Conservation (phyloP, 2,888 invertebrate species). For the Ceriagrion tenellum region DNA sequence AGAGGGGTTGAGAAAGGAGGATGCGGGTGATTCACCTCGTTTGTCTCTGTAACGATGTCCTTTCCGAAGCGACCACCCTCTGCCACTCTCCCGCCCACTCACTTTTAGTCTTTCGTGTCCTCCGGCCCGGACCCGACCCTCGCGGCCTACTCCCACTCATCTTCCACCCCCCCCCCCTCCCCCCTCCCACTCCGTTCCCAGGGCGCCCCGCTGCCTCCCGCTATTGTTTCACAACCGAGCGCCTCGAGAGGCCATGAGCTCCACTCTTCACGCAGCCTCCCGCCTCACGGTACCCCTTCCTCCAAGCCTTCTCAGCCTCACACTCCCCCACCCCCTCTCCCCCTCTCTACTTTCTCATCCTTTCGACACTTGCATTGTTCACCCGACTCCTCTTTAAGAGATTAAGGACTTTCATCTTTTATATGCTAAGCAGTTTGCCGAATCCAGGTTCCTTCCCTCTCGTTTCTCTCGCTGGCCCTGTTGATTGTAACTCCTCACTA, state of each 20-base stretch:
- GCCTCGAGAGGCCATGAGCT: neutral
- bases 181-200: neutral
- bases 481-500: too few species aligned
- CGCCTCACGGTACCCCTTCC: neutral
- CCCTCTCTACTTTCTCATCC: conserved; percentile 1
- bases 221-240: conserved; percentile 47
- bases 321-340: too few species aligned
- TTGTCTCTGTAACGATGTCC: conserved; percentile 63
- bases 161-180: neutral
- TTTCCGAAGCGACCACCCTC: conserved; percentile 9
- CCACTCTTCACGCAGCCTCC: neutral
- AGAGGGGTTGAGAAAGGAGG: conserved; percentile 26
- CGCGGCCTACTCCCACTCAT: neutral
- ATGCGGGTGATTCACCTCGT: conserved; percentile 61
- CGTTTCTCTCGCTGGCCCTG: too few species aligned
- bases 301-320: neutral
- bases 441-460: neutral
- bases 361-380: conserved; percentile 20
- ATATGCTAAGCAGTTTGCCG: conserved; percentile 55
- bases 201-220: conserved; percentile 30
- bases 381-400: neutral
- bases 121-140: neutral
- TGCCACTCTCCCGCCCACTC: neutral
- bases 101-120: neutral
- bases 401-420: conserved; percentile 61